Base-by-base conservation (phyloP, 2,888 invertebrate genomes). In the Leptogaster cylindrica region DNA sequence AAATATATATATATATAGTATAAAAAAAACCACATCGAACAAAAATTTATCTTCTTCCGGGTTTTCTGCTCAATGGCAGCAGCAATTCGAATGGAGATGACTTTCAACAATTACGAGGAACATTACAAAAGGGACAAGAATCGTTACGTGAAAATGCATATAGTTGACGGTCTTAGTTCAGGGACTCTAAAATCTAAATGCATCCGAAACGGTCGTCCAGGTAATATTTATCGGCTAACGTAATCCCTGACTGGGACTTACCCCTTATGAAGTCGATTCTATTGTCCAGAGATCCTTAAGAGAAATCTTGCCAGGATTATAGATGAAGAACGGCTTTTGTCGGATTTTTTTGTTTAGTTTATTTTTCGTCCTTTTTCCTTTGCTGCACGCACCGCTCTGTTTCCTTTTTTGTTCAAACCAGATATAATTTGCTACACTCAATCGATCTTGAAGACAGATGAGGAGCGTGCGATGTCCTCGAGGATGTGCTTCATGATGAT, bases 361-460 rank as follows among this genome's bases (percentile, higher is more conserved):
- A 6, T 55, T 50, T 50, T 50, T 50, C 8, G n/a, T 1, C n/a
- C n/a, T 1, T 39, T 12, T 39, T 39, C 44, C 52, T 31, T 16
- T 16, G n/a, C 14, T 50, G 10, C 20, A n/a, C n/a, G 33, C 41
- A 58, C 25, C 39, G 36, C 5, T n/a, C 7, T 36, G 23, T 1
- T 20, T 58, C 25, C 25, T 31, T 14, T 27, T 23, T 41, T 25
- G 41, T 39, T 16, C 12, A 25, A 14, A 39, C 23, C 16, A 25
- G 12, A 39, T 39, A 58, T 41, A 39, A 58, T 58, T 58, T 58
- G 58, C 41, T 58, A 58, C 58, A 58, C 58, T 39, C 58, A 58
- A 58, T 58, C 25, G 58, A 23, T 23, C 25, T 12, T 20, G 39
- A 18, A 23, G 41, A 14, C 25, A 58, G 36, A 23, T 8, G 23